These are phyloP conservation scores for Leuciscus waleckii DNA, from an alignment of 2,797 vertebrate species.

Conservation along the genomic window DNA sequence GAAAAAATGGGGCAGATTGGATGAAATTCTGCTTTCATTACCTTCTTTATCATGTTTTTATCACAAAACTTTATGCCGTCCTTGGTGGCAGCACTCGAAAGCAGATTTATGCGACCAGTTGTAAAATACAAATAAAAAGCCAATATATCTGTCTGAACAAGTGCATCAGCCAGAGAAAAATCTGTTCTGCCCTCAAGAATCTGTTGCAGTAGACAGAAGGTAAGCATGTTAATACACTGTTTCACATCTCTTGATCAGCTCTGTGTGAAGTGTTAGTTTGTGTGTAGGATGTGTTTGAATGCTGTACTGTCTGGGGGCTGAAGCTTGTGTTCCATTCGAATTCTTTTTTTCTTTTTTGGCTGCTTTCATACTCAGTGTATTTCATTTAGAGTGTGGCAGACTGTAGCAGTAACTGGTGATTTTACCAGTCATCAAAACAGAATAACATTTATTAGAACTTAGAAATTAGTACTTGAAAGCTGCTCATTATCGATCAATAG, in stretches of 20 bases:
- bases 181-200: conserved; percentile 35
- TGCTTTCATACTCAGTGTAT: conserved; percentile 2
- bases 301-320: conserved; percentile 23
- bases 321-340: conserved; percentile 18
- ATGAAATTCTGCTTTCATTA: conserved; percentile 67
- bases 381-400: conserved; percentile 3
- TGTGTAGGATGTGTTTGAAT: conserved; percentile 36
- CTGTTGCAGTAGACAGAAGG: conserved; percentile 60
- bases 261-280: conserved; percentile 43
- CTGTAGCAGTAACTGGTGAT: neutral
- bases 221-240: conserved; percentile 38
- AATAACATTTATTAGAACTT: conserved; percentile 4
- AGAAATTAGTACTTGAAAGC: neutral
- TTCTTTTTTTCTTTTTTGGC: conserved; percentile 22
- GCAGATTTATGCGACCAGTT: conserved; percentile 47
- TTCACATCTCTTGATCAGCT: conserved; percentile 38
- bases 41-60: conserved; percentile 62
- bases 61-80: conserved; percentile 60
- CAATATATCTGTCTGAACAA: conserved; percentile 58
- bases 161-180: conserved; percentile 51
- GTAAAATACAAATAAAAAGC: conserved; percentile 64
- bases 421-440: conserved; percentile 22
- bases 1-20: conserved; percentile 63
- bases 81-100: conserved; percentile 44
- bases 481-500: neutral